These are phyloP conservation scores for Andrena praecox DNA, from an alignment of 2,888 invertebrate species.

Conservation along the genomic window DNA sequence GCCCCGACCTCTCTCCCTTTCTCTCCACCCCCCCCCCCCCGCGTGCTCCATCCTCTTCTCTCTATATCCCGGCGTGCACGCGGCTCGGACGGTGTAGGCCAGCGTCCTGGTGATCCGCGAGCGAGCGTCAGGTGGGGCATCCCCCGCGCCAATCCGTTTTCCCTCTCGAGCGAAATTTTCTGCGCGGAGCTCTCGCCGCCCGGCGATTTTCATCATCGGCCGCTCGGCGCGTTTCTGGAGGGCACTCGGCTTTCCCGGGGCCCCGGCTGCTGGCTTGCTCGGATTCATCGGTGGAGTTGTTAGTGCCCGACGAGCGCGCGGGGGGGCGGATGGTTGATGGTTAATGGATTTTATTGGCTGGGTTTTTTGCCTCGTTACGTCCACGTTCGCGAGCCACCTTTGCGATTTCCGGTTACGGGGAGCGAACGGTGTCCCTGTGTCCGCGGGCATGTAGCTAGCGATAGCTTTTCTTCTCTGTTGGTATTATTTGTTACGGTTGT, in stretches of 20 bases:
- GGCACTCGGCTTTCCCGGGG: neutral
- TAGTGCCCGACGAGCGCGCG: slow-evolving; percentile 13
- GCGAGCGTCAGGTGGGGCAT: neutral
- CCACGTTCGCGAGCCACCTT: slow-evolving; percentile 12
- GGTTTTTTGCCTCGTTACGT: slow-evolving; percentile 34
- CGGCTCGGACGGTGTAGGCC: neutral
- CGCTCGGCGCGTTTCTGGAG: neutral
- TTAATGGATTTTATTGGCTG: slow-evolving; percentile 38
- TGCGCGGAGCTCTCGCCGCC: neutral
- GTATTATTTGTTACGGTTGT: slow-evolving; percentile 12
- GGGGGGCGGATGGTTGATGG: slow-evolving; percentile 4
- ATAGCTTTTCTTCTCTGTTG: neutral
- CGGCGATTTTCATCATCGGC: neutral
- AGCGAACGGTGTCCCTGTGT: slow-evolving; percentile 30
- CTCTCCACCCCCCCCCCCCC: neutral
- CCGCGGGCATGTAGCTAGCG: slow-evolving; percentile 10
- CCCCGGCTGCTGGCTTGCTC: slow-evolving; percentile 1
- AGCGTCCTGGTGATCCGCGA: neutral
- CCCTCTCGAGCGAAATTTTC: neutral
- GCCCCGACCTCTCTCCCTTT: neutral
- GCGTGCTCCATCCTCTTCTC: neutral
- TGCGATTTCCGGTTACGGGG: slow-evolving; percentile 32
- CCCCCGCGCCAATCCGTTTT: neutral
- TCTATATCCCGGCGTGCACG: neutral
- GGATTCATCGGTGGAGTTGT: slow-evolving; percentile 21